Evolutionary conservation across 2,797 vertebrate species (phyloP).

Genomic region (Syndactyla subalaris): DNA sequence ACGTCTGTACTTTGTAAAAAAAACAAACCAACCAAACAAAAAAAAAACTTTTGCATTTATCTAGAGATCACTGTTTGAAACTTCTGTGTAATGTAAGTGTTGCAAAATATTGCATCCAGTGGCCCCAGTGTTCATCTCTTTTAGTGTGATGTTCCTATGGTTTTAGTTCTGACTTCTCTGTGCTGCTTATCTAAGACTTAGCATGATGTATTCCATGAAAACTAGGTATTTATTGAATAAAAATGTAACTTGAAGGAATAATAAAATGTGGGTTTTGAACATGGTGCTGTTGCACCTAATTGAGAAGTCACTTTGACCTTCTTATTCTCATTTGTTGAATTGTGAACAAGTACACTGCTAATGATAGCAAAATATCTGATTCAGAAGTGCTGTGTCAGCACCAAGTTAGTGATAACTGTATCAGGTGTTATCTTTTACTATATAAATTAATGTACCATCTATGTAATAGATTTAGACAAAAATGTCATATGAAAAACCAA

Average conservation of each 20-base stretch:
- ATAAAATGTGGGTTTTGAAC: conserved; percentile 68
- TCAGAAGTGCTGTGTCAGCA: not conserved
- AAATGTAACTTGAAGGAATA: conserved; percentile 68
- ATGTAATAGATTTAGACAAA: not conserved
- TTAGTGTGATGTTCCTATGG: not conserved
- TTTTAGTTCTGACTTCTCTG: not conserved
- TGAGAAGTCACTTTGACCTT: conserved; percentile 6
- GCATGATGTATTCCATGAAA: conserved; percentile 82
- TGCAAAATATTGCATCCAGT: not conserved
- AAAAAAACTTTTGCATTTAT: not conserved
- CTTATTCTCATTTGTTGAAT: not conserved
- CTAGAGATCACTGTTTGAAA: conserved; percentile 45
- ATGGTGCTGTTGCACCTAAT: conserved; percentile 1
- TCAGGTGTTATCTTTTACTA: not conserved
- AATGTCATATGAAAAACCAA: not conserved
- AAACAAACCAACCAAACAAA: not conserved
- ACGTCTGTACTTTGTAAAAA: conserved; percentile 13
- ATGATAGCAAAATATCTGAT: not conserved
- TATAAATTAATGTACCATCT: not conserved
- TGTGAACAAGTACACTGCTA: not conserved
- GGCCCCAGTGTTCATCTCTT: not conserved
- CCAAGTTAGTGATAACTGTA: not conserved
- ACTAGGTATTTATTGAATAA: conserved; percentile 89
- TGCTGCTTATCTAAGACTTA: conserved; percentile 57
- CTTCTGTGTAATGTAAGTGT: conserved; percentile 27